phyloP scores from a whole-genome alignment of 2,797 vertebrate species.

The Neosalanx taihuensis region DNA sequence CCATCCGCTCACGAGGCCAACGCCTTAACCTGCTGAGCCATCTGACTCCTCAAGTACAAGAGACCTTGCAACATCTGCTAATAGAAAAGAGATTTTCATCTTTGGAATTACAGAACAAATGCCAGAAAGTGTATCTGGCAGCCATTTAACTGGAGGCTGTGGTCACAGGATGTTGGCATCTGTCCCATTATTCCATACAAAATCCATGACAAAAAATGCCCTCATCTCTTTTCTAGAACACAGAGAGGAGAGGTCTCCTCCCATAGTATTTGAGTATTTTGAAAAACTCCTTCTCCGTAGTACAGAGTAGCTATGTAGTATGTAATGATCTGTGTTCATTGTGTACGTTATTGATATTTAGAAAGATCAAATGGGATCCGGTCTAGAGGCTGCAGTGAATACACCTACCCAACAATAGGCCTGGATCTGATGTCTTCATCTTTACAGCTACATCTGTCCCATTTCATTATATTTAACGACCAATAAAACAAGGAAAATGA shows the following conservation, averaged over 20 bases:
- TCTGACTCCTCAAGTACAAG: too few relatives aligned
- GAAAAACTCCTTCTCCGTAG: not conserved
- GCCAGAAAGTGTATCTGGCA: too few relatives aligned
- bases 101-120: too few relatives aligned
- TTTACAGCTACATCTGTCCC: not conserved
- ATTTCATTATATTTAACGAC: not conserved
- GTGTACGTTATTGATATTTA: not conserved
- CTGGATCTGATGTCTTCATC: not conserved
- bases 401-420: not conserved
- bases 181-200: too few relatives aligned
- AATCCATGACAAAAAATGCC: too few relatives aligned
- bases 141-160: too few relatives aligned
- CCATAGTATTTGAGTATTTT: not conserved
- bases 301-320: not conserved
- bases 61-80: too few relatives aligned
- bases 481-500: too few relatives aligned
- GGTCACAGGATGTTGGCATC: too few relatives aligned
- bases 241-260: not conserved
- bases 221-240: not conserved
- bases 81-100: too few relatives aligned
- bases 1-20: too few relatives aligned
- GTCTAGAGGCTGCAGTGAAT: slow-evolving; percentile 7
- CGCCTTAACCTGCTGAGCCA: too few relatives aligned
- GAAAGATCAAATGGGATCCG: not conserved
- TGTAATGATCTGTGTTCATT: not conserved